Conservation (phyloP, 2,797 vertebrate species). For the Hirundo rustica region DNA sequence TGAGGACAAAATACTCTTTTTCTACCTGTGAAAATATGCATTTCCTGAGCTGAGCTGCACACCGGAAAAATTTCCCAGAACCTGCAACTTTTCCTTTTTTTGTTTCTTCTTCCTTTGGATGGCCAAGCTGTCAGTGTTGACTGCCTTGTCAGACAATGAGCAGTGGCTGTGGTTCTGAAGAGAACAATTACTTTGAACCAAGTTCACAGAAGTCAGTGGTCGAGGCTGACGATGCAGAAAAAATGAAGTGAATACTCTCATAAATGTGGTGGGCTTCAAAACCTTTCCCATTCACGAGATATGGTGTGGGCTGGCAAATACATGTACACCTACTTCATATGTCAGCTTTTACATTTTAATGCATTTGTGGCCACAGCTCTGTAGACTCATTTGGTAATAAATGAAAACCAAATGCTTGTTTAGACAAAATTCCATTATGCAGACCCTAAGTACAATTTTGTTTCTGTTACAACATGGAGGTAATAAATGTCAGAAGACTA, state of each 20-base stretch:
- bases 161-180: background rate
- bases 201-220: background rate
- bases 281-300: background rate
- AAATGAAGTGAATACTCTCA: background rate
- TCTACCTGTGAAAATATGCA: background rate
- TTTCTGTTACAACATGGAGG: background rate
- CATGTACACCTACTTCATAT: background rate
- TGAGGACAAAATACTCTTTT: background rate
- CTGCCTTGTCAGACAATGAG: background rate
- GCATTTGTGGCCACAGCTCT: background rate
- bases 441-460: background rate
- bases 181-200: background rate
- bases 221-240: background rate
- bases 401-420: background rate
- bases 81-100: background rate
- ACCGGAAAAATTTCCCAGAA: background rate
- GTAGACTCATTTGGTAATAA: background rate
- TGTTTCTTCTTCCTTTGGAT: background rate
- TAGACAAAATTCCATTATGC: background rate
- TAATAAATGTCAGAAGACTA: background rate
- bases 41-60: background rate
- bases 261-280: background rate
- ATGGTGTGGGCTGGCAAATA: background rate
- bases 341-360: background rate
- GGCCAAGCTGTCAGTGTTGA: background rate